Evolutionary conservation across 2,113 vertebrate genomes (phyloP), one percentile per base, ranked within the genome.

Genomic region (Taurulus bubalis): DNA sequence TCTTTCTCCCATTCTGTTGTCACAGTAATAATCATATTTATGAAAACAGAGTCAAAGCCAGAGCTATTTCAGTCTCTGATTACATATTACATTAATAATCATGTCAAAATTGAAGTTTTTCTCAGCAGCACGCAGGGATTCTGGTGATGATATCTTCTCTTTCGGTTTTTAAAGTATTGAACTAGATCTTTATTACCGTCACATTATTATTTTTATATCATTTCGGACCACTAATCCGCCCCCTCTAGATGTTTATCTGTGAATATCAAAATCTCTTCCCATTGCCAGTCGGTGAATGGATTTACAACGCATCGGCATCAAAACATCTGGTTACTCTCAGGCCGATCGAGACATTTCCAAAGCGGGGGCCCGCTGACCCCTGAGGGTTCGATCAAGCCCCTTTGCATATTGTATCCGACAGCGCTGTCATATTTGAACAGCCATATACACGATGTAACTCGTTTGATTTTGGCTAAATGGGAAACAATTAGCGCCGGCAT

Each of bases 401-500:
- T 26, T 79, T 89, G 85, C 65, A 83, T 83, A 89, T 87, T 82
- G 59, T 49, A 79, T 84, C 79, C 79, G 89, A 92, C 90, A 89
- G 79, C 75, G 40, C 60, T 71, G 83, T 89, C 79, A 59, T 77
- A 83, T 84, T 84, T 66, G 58, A 56, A 28, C 75, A 82, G 26
- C 75, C 56, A 9, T 55, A 42, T 42, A 3, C 40, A 42, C 66
- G 74, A 89, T 82, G 80, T 36, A 38, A 53, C 69, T 51, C 24
- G 75, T 90, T 90, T 92, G 84, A 91, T 93, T 93, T n/a, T 78
- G 69, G 28, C 75, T 85, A 90, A 90, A 79, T 83, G 58, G 89
- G 87, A 88, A 92, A 90, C 87, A 87, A 90, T 92, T 90, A 87
- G 71, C 71, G 38, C 64, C 47, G 62, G 79, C 73, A 65, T 89